Base-by-base conservation (phyloP, 2,113 vertebrate species). In the Nesoenas mayeri region DNA sequence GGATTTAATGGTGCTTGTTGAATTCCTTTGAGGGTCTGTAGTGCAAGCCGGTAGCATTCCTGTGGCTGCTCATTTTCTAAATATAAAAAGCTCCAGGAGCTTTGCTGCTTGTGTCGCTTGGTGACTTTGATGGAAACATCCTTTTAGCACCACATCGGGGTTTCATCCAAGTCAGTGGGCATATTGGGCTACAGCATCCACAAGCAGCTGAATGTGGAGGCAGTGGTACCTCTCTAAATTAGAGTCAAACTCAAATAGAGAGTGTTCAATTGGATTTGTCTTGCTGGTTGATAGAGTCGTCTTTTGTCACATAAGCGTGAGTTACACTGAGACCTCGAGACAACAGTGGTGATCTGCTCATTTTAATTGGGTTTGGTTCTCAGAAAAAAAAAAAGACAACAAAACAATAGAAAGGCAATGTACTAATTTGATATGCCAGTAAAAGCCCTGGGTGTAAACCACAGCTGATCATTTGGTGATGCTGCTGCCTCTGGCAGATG, bases 291-390 rank as follows among this genome's bases (percentile, higher is more conserved):
- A 98, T 81, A 79, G 98, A 98, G 40, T 91, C 88, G 2, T 97
- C 93, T 86, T 87, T 94, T 74, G 97, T 98, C 95, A 96, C 83
- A 16, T 98, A 98, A 94, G 98, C 96, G 6, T 98, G 98, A 94
- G 98, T 99, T 94, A 97, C 97, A 88, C 97, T 97, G 79, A 98
- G 98, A n/a, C 98, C 98, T 78, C 98, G 97, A 40, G 98, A 98
- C 91, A 98, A 97, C 97, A 98, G 98, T 4, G 97, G 98, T 15
- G 98, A 98, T 40, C 97, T 97, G 79, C 44, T 47, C 44, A 47
- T 47, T 47, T 47, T 47, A 19, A 47, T 18, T 47, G 17, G 44
- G 44, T 47, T 47, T 47, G 44, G 44, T 97, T 93, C 91, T 94
- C 69, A 98, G 98, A 90, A 98, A 98, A 31, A 98, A 31, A 98